Conservation (phyloP, 2,113 vertebrate genomes). For the Tringa solitaria region DNA sequence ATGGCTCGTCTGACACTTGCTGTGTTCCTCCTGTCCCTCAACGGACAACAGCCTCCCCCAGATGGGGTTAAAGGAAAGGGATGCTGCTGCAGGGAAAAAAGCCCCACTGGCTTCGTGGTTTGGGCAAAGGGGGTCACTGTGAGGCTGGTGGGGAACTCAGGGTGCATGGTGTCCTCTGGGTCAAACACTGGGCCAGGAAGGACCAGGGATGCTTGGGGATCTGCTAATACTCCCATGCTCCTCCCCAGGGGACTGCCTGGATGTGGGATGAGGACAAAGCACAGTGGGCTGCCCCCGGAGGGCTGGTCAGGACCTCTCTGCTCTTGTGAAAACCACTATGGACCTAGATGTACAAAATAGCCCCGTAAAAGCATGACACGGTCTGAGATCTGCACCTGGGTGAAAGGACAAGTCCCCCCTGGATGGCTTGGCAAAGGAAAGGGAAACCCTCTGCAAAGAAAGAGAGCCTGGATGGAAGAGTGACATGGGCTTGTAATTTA, state of each 20-base stretch:
- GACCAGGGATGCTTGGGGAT: neutral
- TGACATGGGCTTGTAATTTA: neutral
- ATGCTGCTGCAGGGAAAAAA: neutral
- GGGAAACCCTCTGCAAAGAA: neutral
- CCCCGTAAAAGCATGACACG: rapidly evolving
- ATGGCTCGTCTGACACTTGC: rapidly evolving
- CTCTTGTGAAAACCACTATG: neutral
- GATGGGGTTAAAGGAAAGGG: neutral
- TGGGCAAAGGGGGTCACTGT: neutral
- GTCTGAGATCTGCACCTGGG: neutral
- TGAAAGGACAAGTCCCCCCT: too few species aligned
- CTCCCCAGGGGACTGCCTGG: neutral
- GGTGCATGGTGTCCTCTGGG: neutral
- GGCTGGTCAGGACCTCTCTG: neutral
- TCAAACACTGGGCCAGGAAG: neutral
- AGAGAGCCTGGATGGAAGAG: neutral
- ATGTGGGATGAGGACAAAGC: neutral
- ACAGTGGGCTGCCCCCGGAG: rapidly evolving
- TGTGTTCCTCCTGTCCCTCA: rapidly evolving
- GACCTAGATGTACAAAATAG: rapidly evolving
- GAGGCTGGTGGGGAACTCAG: neutral
- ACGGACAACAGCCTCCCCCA: neutral
- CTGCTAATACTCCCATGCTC: neutral
- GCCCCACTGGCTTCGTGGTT: rapidly evolving
- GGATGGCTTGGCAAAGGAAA: neutral